Percentiles rank a stretch among this genome's conserved stretches.
Conservation (phyloP, 2,797 vertebrate species). For the Clamator glandarius region DNA sequence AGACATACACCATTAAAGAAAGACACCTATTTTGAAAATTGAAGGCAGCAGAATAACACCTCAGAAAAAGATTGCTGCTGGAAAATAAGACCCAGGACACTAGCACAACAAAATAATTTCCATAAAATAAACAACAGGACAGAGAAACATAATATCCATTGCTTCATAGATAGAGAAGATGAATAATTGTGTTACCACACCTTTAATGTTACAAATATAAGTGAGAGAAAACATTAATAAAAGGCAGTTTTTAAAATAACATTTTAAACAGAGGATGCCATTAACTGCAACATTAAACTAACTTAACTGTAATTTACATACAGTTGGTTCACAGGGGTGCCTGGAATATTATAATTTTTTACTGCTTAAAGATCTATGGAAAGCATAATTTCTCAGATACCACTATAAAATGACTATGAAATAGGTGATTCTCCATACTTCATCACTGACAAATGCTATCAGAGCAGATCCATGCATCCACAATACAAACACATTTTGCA, state of each 20-base stretch:
- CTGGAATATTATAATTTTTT: conserved; percentile 6
- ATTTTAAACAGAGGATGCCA: conserved; percentile 11
- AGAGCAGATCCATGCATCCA: background rate
- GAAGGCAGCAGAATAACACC: background rate
- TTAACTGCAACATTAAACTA: conserved; percentile 25
- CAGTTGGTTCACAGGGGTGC: background rate
- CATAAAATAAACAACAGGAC: background rate
- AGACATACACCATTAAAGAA: background rate
- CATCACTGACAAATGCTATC: background rate
- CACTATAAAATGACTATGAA: background rate
- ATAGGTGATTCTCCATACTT: background rate
- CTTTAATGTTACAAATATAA: background rate
- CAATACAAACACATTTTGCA: background rate
- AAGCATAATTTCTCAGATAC: background rate
- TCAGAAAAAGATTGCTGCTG: background rate
- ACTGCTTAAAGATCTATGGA: background rate
- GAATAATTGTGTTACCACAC: conserved; percentile 24
- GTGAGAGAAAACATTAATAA: conserved; percentile 32
- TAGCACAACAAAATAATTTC: background rate
- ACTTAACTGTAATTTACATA: conserved; percentile 27
- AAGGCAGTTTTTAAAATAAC: conserved; percentile 27
- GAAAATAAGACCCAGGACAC: background rate
- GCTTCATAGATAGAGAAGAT: background rate
- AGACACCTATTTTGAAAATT: background rate
- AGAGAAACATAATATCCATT: background rate